Evolutionary conservation across 2,888 invertebrate genomes (phyloP), one percentile per base, ranked within the genome.

Genomic region (Hydropsyche betteni): DNA sequence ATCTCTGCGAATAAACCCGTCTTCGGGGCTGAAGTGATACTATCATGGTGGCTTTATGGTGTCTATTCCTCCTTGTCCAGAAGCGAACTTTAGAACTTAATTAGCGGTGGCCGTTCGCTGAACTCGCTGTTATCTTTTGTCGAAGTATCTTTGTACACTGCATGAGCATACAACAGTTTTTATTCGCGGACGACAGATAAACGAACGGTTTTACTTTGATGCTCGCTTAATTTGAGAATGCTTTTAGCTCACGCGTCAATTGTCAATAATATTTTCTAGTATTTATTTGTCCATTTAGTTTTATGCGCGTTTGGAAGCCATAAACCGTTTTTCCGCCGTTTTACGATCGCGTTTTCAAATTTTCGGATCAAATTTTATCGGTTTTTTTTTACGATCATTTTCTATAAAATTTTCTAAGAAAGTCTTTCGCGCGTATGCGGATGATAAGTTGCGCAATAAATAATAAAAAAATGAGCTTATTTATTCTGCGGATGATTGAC

Each of bases 401-500:
- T 24, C 24, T 24, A 24, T 44, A 10, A 44, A 44, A 44, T 8
- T 44, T 8, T 44, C 44, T 1, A 44, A 44, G 44, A 44, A 44
- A 44, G 44, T 44, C 44, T 44, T 44, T 44, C 44, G 6, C 6
- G 3, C 64, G n/a, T 36, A 36, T 36, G 12, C 8, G 36, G 36
- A 64, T 64, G 12, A 64, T 8, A 14, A 14, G 24, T 64, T 64
- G 64, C 64, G 64, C 64, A 64, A 64, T 64, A 64, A 64, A 36
- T 64, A 36, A 64, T 33, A 64, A 33, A 51, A 55, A 55, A 64
- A 64, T 12, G 33, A 33, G 34, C 34, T 64, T 64, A 64, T 36
- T 36, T 34, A 64, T 64, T 64, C 34, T 7, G 64, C n/a, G 8
- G 64, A 73, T 75, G 75, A 76, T 76, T 76, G 76, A 76, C 76